These are phyloP conservation scores for Colostygia pectinataria DNA, from an alignment of 2,888 invertebrate species.

Conservation along the genomic window DNA sequence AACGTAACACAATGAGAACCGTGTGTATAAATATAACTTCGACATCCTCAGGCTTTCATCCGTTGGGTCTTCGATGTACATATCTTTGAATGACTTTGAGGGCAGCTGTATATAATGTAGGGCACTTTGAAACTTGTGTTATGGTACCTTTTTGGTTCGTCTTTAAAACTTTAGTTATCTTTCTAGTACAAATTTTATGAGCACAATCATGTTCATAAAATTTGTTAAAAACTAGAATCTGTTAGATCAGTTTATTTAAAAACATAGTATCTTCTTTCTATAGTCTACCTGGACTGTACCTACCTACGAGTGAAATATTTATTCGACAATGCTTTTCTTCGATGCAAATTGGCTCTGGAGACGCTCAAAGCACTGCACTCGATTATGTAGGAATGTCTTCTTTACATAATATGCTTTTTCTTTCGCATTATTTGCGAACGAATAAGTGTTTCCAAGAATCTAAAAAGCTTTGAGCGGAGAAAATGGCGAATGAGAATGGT, in stretches of 20 bases:
- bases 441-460: constrained; percentile 18
- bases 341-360: constrained; percentile 54
- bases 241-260: no score
- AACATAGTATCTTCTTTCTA: no score
- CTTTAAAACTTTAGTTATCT: neutral
- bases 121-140: constrained; percentile 2
- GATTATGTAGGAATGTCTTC: constrained; percentile 51
- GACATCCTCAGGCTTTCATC: constrained; percentile 14
- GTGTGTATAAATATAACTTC: constrained; percentile 10
- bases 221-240: no score
- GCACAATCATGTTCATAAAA: no score
- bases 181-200: no score
- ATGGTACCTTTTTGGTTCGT: constrained; percentile 10
- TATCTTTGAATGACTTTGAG: constrained; percentile 19
- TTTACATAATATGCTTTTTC: constrained; percentile 38
- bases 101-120: constrained; percentile 5
- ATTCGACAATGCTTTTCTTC: constrained; percentile 33
- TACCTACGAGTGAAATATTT: constrained; percentile 46
- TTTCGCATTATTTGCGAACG: constrained; percentile 26
- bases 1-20: constrained; percentile 1
- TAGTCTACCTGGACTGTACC: constrained; percentile 40
- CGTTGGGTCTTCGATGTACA: constrained; percentile 9
- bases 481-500: no score
- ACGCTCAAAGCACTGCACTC: constrained; percentile 41
- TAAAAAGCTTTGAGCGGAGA: neutral